These are phyloP conservation scores for Mongoloraphidia duomilia DNA, from an alignment of 2,888 invertebrate species.

Conservation along the genomic window DNA sequence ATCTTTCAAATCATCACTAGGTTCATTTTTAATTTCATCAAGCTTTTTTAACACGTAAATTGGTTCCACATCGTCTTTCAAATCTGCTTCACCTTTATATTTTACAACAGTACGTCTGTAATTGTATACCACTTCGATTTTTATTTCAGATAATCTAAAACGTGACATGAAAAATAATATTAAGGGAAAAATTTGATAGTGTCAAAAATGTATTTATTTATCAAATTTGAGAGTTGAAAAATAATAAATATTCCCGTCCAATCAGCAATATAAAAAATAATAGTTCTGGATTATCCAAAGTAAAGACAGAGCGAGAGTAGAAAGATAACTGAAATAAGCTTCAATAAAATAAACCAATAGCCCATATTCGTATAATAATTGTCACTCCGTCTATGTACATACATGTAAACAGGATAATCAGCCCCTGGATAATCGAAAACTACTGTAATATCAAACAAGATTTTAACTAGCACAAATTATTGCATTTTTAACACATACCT, in stretches of 20 bases:
- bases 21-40: too few species aligned
- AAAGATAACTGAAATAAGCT: too few species aligned
- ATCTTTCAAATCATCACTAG: too few species aligned
- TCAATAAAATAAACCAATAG: too few species aligned
- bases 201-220: background rate
- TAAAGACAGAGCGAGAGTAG: too few species aligned
- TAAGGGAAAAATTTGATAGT: background rate
- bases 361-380: too few species aligned
- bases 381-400: too few species aligned
- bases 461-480: background rate
- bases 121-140: constrained; percentile 34
- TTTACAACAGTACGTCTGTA: constrained; percentile 32
- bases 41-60: background rate
- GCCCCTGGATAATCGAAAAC: too few species aligned
- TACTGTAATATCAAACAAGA: too few species aligned
- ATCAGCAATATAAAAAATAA: too few species aligned
- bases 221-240: background rate
- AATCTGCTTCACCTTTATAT: constrained; percentile 10
- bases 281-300: too few species aligned
- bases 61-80: background rate
- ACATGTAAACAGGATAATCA: too few species aligned
- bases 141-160: constrained; percentile 32
- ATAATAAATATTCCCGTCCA: background rate
- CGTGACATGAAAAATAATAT: background rate
- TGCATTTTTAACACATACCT: constrained; percentile 22